phyloP scores from a whole-genome alignment of 1,140 invertebrate genomes.

The Eurosta solidaginis region DNA sequence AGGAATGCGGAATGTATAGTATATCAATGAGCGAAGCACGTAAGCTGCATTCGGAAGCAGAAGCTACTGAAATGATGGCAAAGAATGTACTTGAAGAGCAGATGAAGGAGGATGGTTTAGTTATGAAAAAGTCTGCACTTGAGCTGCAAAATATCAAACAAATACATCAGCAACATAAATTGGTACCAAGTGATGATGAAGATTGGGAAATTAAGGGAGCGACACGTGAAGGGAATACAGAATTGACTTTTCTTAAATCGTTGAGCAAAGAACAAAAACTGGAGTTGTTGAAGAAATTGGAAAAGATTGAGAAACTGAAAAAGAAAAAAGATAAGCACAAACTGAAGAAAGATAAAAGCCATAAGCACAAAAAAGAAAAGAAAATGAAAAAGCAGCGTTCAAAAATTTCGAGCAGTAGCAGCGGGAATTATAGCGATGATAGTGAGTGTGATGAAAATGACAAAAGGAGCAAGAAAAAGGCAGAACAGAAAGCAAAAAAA shows the following conservation, averaged over 20 bases:
- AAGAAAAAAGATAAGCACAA: slow-evolving; percentile 59
- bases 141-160: slow-evolving; percentile 59
- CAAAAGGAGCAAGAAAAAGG: background rate
- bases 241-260: slow-evolving; percentile 73
- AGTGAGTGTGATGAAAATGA: background rate
- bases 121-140: slow-evolving; percentile 77
- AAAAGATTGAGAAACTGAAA: slow-evolving; percentile 75
- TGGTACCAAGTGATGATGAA: slow-evolving; percentile 62
- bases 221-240: slow-evolving; percentile 55
- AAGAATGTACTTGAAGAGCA: slow-evolving; percentile 80
- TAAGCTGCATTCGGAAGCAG: slow-evolving; percentile 64
- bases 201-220: slow-evolving; percentile 61
- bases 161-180: slow-evolving; percentile 52
- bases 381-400: slow-evolving; percentile 29
- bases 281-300: slow-evolving; percentile 83
- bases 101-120: slow-evolving; percentile 90
- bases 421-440: slow-evolving; percentile 33
- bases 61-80: slow-evolving; percentile 65
- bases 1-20: slow-evolving; percentile 91
- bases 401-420: background rate
- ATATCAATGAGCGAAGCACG: slow-evolving; percentile 74
- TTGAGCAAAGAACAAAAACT: slow-evolving; percentile 87
- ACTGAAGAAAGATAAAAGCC: slow-evolving; percentile 38
- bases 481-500: slow-evolving; percentile 36
- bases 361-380: slow-evolving; percentile 25